phyloP scores from a whole-genome alignment of 2,113 vertebrate genomes.

The Verasper variegatus region DNA sequence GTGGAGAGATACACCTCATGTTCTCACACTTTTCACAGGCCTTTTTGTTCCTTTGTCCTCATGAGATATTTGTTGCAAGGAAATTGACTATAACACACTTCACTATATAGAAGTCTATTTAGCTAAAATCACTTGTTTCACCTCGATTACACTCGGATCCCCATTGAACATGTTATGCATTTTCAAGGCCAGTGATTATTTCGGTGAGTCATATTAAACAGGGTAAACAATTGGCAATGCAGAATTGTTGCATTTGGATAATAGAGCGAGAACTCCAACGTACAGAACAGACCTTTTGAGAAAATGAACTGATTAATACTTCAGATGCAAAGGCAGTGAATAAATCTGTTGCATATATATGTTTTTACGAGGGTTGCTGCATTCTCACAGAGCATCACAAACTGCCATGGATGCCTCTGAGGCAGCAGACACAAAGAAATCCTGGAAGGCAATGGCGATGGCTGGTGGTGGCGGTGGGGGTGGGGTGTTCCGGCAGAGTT shows the following conservation, averaged over 20 bases:
- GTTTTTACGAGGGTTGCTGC: neutral
- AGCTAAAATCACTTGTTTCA: neutral
- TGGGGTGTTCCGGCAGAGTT: conserved; percentile 45
- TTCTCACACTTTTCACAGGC: neutral
- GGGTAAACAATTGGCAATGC: neutral
- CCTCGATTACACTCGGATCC: neutral
- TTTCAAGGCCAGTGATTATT: neutral
- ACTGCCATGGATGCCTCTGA: conserved; percentile 27
- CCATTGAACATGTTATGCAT: neutral
- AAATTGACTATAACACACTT: neutral
- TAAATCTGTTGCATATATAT: neutral
- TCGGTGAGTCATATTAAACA: neutral
- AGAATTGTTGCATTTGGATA: neutral
- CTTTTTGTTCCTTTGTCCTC: neutral
- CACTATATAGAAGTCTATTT: neutral
- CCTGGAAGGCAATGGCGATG: conserved; percentile 33
- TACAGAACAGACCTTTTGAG: neutral
- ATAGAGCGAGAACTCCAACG: neutral
- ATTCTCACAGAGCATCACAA: conserved; percentile 30
- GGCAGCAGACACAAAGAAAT: conserved; percentile 69
- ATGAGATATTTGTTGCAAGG: neutral
- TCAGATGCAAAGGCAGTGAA: too few species aligned
- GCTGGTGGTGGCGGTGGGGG: conserved; percentile 50
- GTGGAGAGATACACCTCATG: neutral
- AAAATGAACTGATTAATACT: neutral